A percentile compares a stretch with the other conserved stretches of the same genome.
phyloP scores from a whole-genome alignment of 2,888 invertebrate species.

The Taenaris catops region DNA sequence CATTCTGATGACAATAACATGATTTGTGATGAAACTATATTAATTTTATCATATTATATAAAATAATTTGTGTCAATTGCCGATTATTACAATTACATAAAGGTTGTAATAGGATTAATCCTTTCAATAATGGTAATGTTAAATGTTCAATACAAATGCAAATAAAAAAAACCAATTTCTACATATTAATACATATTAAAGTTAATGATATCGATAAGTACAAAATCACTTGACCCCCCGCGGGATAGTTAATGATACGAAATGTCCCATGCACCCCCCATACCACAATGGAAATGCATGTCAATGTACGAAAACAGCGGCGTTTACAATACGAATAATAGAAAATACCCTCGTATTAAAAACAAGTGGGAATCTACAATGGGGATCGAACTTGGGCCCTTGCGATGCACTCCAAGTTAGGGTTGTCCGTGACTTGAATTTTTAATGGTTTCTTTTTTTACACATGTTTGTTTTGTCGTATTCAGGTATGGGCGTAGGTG shows the following conservation, averaged over 20 bases:
- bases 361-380: constrained; percentile 74
- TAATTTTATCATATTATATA: too few species aligned
- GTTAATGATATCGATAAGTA: constrained; percentile 18
- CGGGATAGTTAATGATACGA: constrained; percentile 52
- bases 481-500: constrained; percentile 19
- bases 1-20: too few species aligned
- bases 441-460: constrained; percentile 28
- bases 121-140: too few species aligned
- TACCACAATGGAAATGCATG: constrained; percentile 49
- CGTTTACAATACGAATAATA: constrained; percentile 61
- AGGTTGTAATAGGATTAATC: too few species aligned
- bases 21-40: too few species aligned
- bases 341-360: constrained; percentile 72
- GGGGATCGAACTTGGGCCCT: constrained; percentile 62
- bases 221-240: constrained; percentile 45
- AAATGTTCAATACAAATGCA: too few species aligned
- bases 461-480: constrained; percentile 32
- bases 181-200: too few species aligned
- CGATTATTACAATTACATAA: too few species aligned
- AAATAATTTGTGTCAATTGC: too few species aligned
- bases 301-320: constrained; percentile 67
- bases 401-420: constrained; percentile 46
- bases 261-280: constrained; percentile 36
- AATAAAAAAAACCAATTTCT: too few species aligned
- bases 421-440: constrained; percentile 66